Base-by-base conservation (phyloP, 2,113 vertebrate genomes). In the Caretta caretta region DNA sequence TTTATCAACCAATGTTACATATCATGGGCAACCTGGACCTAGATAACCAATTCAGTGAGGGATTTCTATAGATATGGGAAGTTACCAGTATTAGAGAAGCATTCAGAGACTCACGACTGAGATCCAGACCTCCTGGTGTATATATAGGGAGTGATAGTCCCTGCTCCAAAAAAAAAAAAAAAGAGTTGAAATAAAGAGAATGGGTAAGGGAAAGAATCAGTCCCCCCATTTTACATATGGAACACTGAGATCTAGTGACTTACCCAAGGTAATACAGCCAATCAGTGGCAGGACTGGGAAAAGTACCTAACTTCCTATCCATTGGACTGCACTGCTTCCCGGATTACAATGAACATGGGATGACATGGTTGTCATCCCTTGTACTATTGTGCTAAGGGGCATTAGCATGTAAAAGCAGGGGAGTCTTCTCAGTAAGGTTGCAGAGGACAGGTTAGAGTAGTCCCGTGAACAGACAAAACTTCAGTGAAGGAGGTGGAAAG, bases 371-470 rank as follows among this genome's bases (percentile, higher is more conserved):
- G 20, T 75, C 20, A 24, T 20, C n/a, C 10, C 72, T 80, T 62
- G 35, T 7, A 35, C 14, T 20, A 69, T 8, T n/a, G 17, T n/a
- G 65, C n/a, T 49, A 49, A 2, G n/a, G 25, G n/a, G 31, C 6
- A 19, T 56, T 13, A 50, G 25, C 83, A 48, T 27, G 13, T 1
- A 0, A 29, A 83, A n/a, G 56, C 0, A 0, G 49, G 25, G 65
- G 3, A 83, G 19, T 7, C 13, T 42, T 90, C 46, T 76, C n/a
- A 69, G 11, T 8, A 46, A 88, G 25, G n/a, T 69, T 54, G 48
- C 29, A 57, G 25, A 79, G 62, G 7, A 16, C 10, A 42, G 42
- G 51, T 27, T 83, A 12, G 24, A 83, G 46, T 51, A 54, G 42
- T 38, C 35, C 42, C 24, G 72, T 57, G 16, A 19, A 24, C 27